Evolutionary conservation across 1,140 invertebrate genomes (phyloP).

Genomic region (Aethina tumida): DNA sequence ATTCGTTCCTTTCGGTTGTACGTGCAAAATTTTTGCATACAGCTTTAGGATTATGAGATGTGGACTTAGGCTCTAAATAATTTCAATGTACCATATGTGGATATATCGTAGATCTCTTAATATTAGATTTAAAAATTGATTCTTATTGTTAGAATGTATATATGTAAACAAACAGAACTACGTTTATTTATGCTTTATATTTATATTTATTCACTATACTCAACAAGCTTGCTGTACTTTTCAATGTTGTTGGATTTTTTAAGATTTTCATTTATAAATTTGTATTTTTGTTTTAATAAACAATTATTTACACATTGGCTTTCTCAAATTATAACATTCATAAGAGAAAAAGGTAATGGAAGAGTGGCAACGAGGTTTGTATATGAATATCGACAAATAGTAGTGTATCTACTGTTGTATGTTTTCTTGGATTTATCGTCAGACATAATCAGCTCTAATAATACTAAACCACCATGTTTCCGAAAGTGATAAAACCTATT

Average conservation of each 20-base stretch:
- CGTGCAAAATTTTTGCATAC: constrained; percentile 11
- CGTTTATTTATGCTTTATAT: constrained; percentile 24
- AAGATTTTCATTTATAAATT: constrained; percentile 27
- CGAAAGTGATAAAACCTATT: no score
- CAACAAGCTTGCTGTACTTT: constrained; percentile 24
- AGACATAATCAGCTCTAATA: no score
- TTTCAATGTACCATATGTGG: constrained; percentile 37
- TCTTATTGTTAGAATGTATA: constrained; percentile 22
- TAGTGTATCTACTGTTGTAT: no score
- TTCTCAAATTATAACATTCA: no score
- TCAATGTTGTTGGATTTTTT: constrained; percentile 27
- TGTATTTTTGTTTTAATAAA: constrained; percentile 28
- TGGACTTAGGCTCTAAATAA: constrained; percentile 31
- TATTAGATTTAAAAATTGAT: constrained; percentile 17
- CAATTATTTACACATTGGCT: constrained; percentile 12
- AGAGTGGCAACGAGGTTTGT: no score
- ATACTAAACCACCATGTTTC: no score
- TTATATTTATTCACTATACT: constrained; percentile 25
- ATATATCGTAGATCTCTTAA: constrained; percentile 34
- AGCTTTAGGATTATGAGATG: constrained; percentile 15
- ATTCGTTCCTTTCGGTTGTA: no score
- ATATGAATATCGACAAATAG: no score
- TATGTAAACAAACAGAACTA: constrained; percentile 23
- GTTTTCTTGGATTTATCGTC: no score
- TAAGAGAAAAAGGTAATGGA: no score